Conservation (phyloP, 1,140 invertebrate species). For the Papilio dardanus region DNA sequence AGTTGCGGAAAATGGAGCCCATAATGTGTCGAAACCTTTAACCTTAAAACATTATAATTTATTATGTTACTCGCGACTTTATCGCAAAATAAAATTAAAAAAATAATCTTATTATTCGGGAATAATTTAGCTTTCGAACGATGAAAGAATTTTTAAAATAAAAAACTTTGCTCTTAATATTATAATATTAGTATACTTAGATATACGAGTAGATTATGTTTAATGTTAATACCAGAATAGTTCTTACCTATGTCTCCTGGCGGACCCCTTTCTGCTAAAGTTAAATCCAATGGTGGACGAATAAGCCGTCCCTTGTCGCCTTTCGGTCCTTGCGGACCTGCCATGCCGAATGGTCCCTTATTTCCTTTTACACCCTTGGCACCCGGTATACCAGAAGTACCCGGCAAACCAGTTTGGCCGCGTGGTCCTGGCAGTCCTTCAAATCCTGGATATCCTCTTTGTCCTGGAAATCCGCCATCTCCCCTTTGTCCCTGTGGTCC, state of each 20-base stretch:
- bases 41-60: no score
- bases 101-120: no score
- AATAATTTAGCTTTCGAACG: no score
- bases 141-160: no score
- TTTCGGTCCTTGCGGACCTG: constrained; percentile 80
- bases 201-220: no score
- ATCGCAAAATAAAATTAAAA: no score
- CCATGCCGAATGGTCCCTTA: constrained; percentile 79
- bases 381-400: constrained; percentile 88
- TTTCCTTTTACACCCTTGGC: constrained; percentile 80
- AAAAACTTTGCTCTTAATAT: no score
- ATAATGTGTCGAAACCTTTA: no score
- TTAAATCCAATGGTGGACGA: constrained; percentile 52
- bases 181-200: no score
- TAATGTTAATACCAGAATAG: no score
- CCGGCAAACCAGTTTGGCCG: constrained; percentile 74
- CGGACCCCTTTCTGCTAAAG: constrained; percentile 63
- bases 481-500: constrained; percentile 82
- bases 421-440: constrained; percentile 81
- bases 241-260: constrained; percentile 79
- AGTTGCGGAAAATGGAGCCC: no score
- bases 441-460: constrained; percentile 74
- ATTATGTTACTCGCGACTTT: no score
- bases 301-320: constrained; percentile 76
- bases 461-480: constrained; percentile 68